These are phyloP conservation scores for Graptemys geographica DNA, from an alignment of 2,797 vertebrate species.

Conservation along the genomic window DNA sequence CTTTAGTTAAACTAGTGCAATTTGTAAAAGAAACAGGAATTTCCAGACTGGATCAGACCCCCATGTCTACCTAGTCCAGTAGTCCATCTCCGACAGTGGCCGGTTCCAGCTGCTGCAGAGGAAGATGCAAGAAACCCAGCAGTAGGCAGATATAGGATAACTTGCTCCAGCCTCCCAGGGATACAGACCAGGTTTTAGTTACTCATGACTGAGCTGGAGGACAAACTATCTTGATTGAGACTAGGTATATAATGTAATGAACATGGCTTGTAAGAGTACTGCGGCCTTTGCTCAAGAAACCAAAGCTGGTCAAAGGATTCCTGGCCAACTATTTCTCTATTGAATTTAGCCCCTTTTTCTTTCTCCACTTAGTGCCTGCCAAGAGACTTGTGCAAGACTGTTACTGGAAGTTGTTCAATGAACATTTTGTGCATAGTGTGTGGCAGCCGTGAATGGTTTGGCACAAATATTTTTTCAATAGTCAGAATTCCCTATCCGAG, in stretches of 20 bases:
- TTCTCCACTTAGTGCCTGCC: neutral
- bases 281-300: neutral
- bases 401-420: neutral
- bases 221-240: neutral
- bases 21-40: neutral
- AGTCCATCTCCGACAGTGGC: neutral
- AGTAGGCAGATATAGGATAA: neutral
- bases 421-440: neutral
- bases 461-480: neutral
- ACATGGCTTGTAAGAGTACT: neutral
- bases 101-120: neutral
- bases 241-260: accelerated
- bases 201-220: neutral
- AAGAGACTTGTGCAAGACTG: neutral
- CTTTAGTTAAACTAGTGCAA: neutral
- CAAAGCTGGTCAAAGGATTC: neutral
- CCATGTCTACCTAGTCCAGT: neutral
- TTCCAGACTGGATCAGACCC: neutral
- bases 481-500: neutral
- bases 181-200: neutral
- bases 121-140: neutral
- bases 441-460: neutral
- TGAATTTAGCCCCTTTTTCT: neutral
- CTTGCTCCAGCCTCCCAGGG: neutral
- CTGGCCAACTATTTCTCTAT: neutral